Evolutionary conservation across 2,113 vertebrate species (phyloP).

Genomic region (Oreochromis niloticus): DNA sequence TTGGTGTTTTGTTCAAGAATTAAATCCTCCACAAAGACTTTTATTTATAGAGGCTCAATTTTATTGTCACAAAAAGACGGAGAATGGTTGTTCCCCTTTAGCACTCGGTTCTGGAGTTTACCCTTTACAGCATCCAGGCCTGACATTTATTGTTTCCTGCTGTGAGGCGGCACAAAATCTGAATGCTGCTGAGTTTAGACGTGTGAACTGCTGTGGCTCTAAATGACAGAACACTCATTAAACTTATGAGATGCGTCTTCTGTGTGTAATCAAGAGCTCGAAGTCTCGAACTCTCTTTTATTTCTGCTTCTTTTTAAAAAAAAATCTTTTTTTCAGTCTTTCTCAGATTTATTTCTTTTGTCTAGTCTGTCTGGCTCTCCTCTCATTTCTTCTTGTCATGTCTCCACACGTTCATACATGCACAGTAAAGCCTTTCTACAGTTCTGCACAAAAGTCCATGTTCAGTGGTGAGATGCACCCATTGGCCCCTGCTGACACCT

Average conservation of each 20-base stretch:
- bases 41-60: neutral
- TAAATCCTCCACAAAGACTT: neutral
- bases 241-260: neutral
- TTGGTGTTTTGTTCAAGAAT: neutral
- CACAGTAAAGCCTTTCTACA: neutral
- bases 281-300: neutral
- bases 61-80: neutral
- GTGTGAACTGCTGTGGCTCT: neutral
- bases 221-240: neutral
- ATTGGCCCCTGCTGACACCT: neutral
- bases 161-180: neutral
- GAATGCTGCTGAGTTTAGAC: neutral
- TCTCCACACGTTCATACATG: neutral
- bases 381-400: neutral
- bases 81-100: neutral
- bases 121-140: neutral
- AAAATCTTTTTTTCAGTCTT: neutral
- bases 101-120: neutral
- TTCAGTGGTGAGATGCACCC: neutral
- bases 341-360: accelerated
- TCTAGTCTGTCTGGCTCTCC: neutral
- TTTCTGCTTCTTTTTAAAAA: neutral
- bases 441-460: neutral
- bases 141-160: neutral
- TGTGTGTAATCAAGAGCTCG: neutral